Evolutionary conservation across 2,888 invertebrate species (phyloP).

Genomic region (Hydraecia micacea): DNA sequence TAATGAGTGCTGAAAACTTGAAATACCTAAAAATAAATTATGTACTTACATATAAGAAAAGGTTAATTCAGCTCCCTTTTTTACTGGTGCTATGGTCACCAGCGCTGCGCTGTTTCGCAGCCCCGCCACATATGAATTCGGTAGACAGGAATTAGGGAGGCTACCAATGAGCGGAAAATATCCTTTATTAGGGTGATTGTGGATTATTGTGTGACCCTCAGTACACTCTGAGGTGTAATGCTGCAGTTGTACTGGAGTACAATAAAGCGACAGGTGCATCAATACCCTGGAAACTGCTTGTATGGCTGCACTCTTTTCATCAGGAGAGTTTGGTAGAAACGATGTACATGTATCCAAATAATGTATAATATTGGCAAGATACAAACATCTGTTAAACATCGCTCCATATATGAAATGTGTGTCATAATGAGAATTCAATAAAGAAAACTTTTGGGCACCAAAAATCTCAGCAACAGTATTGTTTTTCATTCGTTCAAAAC

Average conservation of each 20-base stretch:
- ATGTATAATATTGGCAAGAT: conserved; percentile 41
- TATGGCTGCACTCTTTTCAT: conserved; percentile 35
- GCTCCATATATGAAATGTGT: conserved; percentile 37
- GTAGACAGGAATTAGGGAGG: conserved; percentile 28
- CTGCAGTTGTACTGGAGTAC: conserved; percentile 32
- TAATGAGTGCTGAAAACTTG: not conserved
- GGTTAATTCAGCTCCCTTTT: conserved; percentile 36
- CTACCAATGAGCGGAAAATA: conserved; percentile 48
- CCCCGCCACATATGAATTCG: conserved; percentile 26
- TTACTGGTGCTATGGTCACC: conserved; percentile 33
- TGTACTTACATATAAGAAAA: conserved; percentile 30
- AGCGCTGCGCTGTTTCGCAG: conserved; percentile 34
- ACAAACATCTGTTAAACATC: conserved; percentile 31
- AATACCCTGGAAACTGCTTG: conserved; percentile 41
- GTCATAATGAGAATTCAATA: conserved; percentile 37
- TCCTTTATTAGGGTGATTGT: conserved; percentile 20
- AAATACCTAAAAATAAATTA: not conserved
- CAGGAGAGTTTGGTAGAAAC: conserved; percentile 33
- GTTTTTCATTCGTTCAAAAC: conserved; percentile 28
- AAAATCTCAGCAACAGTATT: conserved; percentile 36
- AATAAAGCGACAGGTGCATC: conserved; percentile 43
- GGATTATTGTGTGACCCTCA: fast-evolving
- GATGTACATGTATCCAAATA: conserved; percentile 36
- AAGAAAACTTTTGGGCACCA: conserved; percentile 42
- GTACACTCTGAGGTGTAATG: not conserved